These are phyloP conservation scores for Drosophila tropicalis DNA, from an alignment of 1,140 invertebrate genomes.

Conservation along the genomic window DNA sequence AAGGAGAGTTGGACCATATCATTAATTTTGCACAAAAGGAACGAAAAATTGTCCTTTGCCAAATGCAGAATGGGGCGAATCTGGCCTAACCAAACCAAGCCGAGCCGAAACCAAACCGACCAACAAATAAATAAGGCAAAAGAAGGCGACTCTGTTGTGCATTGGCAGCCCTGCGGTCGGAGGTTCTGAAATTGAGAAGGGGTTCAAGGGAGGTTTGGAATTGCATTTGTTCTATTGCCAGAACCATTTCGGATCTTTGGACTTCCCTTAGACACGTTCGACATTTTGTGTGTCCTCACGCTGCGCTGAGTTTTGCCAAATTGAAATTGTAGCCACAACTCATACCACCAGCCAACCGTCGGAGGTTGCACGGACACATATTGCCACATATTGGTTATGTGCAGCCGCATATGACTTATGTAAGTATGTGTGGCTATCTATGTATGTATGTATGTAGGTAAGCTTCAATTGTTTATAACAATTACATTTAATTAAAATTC, in stretches of 20 bases:
- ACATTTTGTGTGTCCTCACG: conserved; percentile 66
- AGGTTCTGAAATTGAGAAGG: conserved; percentile 15
- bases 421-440: too few species aligned
- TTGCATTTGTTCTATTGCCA: conserved; percentile 24
- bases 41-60: conserved; percentile 63
- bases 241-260: background rate
- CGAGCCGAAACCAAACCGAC: conserved; percentile 39
- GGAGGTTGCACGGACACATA: too few species aligned
- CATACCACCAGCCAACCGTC: background rate
- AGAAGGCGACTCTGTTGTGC: conserved; percentile 67
- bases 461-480: too few species aligned
- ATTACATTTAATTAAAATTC: too few species aligned
- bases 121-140: conserved; percentile 70
- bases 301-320: conserved; percentile 71
- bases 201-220: background rate
- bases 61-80: conserved; percentile 51
- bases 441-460: too few species aligned
- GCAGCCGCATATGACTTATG: too few species aligned
- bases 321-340: conserved; percentile 70
- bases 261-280: conserved; percentile 52
- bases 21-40: conserved; percentile 72
- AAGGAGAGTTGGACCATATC: conserved; percentile 51
- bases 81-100: conserved; percentile 42
- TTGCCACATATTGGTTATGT: too few species aligned
- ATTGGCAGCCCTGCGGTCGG: conserved; percentile 61